Evolutionary conservation across 2,888 invertebrate species (phyloP).

Genomic region (Agapostemon virescens): DNA sequence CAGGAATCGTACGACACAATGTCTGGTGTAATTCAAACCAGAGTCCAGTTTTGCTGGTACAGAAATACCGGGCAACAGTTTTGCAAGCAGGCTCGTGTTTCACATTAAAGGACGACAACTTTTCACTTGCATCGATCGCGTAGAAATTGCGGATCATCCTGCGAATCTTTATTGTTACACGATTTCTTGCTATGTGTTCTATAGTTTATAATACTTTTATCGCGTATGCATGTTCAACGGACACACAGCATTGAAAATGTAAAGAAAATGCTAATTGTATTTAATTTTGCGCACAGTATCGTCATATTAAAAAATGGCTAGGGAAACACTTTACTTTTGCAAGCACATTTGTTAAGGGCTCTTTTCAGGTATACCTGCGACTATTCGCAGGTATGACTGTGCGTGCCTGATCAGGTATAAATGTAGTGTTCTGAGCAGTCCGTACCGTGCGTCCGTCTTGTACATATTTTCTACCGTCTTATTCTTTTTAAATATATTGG

Average conservation of each 20-base stretch:
- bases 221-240: background rate
- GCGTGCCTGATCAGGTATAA: too few species aligned
- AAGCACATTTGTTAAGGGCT: too few species aligned
- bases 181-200: background rate
- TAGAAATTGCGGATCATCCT: background rate
- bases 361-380: too few species aligned
- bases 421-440: too few species aligned
- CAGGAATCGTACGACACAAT: slow-evolving; percentile 56
- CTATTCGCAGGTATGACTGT: too few species aligned
- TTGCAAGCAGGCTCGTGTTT: slow-evolving; percentile 63
- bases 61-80: slow-evolving; percentile 65
- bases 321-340: too few species aligned
- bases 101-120: slow-evolving; percentile 55
- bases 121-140: slow-evolving; percentile 34
- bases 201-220: background rate
- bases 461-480: too few species aligned
- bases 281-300: background rate
- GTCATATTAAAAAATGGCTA: too few species aligned
- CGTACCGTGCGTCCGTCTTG: too few species aligned
- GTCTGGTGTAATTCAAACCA: slow-evolving; percentile 64
- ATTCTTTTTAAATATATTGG: too few species aligned
- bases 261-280: too few species aligned
- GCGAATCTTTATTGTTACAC: background rate
- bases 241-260: background rate
- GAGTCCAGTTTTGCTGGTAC: slow-evolving; percentile 63